Conservation (phyloP, 2,888 invertebrate genomes). For the Parnassius apollo region DNA sequence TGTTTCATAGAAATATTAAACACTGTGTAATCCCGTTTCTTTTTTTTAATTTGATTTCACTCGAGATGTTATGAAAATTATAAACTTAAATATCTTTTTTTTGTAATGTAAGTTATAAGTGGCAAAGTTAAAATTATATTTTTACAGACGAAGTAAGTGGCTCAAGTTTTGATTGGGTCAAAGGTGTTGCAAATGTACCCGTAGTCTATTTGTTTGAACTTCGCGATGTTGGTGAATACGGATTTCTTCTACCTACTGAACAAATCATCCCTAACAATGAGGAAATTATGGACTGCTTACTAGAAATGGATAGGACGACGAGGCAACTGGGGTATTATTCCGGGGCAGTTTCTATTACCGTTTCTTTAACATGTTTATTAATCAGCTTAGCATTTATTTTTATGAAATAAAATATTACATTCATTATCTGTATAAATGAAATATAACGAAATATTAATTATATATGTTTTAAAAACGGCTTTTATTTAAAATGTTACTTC, state of each 20-base stretch:
- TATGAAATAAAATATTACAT: background rate
- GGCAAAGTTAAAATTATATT: background rate
- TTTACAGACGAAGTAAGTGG: slow-evolving; percentile 64
- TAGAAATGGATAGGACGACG: slow-evolving; percentile 54
- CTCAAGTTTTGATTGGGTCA: slow-evolving; percentile 79
- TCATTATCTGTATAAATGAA: too few relatives aligned
- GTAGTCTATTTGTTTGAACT: slow-evolving; percentile 81
- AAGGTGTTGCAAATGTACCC: slow-evolving; percentile 72
- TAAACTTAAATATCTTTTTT: too few relatives aligned
- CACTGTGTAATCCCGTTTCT: too few relatives aligned
- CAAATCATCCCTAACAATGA: slow-evolving; percentile 71
- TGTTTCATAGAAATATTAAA: too few relatives aligned
- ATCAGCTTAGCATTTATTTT: slow-evolving; percentile 1
- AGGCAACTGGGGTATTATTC: slow-evolving; percentile 47
- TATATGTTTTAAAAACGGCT: too few relatives aligned
- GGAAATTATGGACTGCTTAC: slow-evolving; percentile 63
- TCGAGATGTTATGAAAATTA: too few relatives aligned
- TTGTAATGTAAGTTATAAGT: too few relatives aligned
- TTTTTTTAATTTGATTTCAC: too few relatives aligned
- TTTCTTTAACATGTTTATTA: slow-evolving; percentile 14
- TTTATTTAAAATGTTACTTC: too few relatives aligned
- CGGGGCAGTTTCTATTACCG: slow-evolving; percentile 28
- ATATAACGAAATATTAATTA: too few relatives aligned
- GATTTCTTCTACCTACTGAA: slow-evolving; percentile 76
- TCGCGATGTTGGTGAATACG: slow-evolving; percentile 74